phyloP scores from a whole-genome alignment of 2,113 vertebrate species.

The Panthera uncia region DNA sequence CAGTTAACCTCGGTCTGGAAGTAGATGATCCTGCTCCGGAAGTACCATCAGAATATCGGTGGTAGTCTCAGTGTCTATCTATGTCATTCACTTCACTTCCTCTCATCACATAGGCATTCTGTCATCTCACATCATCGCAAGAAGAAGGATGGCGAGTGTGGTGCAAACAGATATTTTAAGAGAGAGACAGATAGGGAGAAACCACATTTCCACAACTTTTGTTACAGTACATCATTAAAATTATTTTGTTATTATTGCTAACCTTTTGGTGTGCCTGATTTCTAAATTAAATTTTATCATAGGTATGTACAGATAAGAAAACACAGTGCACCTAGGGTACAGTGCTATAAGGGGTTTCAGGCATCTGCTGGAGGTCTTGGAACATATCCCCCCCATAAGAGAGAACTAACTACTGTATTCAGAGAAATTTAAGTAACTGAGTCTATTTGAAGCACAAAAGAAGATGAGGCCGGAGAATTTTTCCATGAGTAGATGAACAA shows the following conservation, averaged over 20 bases:
- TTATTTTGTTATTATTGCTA: not conserved
- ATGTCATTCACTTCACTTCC: not conserved
- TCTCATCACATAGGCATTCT: not conserved
- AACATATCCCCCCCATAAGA: not conserved
- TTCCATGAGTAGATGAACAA: not conserved
- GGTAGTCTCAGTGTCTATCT: not conserved
- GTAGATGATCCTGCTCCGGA: not conserved
- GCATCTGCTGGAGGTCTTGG: not conserved
- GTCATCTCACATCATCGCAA: not conserved
- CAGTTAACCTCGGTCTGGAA: not conserved
- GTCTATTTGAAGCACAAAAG: not conserved
- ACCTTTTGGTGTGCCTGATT: not conserved
- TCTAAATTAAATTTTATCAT: not conserved
- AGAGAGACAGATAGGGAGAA: not conserved
- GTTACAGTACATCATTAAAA: not conserved
- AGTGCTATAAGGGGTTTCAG: not conserved
- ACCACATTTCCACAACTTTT: not conserved
- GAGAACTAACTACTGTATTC: not conserved
- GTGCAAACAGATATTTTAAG: not conserved
- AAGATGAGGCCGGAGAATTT: not conserved
- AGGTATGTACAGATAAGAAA: not conserved
- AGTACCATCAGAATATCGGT: not conserved
- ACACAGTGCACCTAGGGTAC: too few species aligned
- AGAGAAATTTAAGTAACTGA: not conserved
- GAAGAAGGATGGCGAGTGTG: not conserved